A percentile compares a stretch with the other conserved stretches of the same genome.
Conservation (phyloP, 2,888 invertebrate species). For the Pseudococcus jackbeardsleyi region DNA sequence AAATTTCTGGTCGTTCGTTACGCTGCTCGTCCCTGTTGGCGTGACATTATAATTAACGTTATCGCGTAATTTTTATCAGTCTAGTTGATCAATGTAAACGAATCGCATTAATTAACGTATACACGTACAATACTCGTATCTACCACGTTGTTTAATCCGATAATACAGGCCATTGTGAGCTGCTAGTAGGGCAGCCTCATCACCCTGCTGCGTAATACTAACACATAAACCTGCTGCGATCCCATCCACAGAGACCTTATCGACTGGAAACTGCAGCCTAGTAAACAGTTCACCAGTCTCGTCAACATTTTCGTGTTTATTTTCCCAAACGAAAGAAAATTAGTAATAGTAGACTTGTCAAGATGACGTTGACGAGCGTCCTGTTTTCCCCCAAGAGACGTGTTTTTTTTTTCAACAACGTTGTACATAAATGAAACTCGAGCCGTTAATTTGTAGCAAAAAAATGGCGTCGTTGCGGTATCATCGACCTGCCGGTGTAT, state of each 20-base stretch:
- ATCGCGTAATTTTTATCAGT: slow-evolving; percentile 23
- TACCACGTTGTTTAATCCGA: background rate
- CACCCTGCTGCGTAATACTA: too few species aligned
- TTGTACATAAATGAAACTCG: background rate
- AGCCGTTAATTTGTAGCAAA: background rate
- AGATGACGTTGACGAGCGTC: background rate
- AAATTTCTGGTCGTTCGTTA: background rate
- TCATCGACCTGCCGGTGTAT: too few species aligned
- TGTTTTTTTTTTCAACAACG: background rate
- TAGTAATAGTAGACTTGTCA: background rate
- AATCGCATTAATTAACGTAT: slow-evolving; percentile 1
- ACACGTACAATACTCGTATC: background rate
- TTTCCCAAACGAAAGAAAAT: background rate
- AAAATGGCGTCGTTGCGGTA: background rate
- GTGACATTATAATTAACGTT: background rate
- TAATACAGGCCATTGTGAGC: background rate
- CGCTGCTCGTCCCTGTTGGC: background rate
- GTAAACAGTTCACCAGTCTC: background rate
- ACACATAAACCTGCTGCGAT: too few species aligned
- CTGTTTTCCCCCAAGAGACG: background rate
- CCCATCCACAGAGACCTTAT: background rate
- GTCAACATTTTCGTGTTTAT: background rate
- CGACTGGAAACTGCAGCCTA: background rate
- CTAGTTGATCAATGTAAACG: background rate
- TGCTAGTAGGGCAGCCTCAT: background rate